Percentiles rank a stretch among this genome's conserved stretches.
phyloP scores from a whole-genome alignment of 2,888 invertebrate species.

The Antheraea assamensis region DNA sequence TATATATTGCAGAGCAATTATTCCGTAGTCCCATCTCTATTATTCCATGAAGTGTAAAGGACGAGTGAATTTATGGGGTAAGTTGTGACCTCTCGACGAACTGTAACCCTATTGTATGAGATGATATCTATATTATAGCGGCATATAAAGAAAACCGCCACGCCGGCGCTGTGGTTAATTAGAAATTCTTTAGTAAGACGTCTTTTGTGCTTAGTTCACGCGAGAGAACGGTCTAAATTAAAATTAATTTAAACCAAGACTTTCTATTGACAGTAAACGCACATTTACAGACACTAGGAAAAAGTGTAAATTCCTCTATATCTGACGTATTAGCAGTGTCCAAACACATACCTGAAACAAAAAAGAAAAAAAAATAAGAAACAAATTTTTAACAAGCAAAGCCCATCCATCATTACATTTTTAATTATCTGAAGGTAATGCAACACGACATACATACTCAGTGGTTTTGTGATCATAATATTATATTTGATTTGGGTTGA shows the following conservation, averaged over 20 bases:
- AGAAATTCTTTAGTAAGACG: conserved; percentile 42
- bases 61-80: conserved; percentile 68
- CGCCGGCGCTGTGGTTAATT: conserved; percentile 41
- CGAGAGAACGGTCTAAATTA: conserved; percentile 2
- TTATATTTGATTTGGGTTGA: too few relatives aligned
- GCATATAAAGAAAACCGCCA: conserved; percentile 41
- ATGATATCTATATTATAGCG: conserved; percentile 66
- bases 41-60: conserved; percentile 76
- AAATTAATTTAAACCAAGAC: conserved; percentile 11
- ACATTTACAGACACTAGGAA: not conserved
- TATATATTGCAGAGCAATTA: conserved; percentile 71
- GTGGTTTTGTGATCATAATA: too few relatives aligned
- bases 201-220: conserved; percentile 14
- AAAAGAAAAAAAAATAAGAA: conserved; percentile 24
- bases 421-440: too few relatives aligned
- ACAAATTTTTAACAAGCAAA: conserved; percentile 1
- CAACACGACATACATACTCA: too few relatives aligned
- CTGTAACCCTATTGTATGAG: conserved; percentile 51
- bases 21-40: conserved; percentile 65
- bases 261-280: not conserved
- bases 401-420: not conserved
- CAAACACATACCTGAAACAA: conserved; percentile 34
- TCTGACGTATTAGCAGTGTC: not conserved
- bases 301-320: not conserved
- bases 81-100: conserved; percentile 51